Base-by-base conservation (phyloP, 2,888 invertebrate genomes). In the Volucella zonaria region DNA sequence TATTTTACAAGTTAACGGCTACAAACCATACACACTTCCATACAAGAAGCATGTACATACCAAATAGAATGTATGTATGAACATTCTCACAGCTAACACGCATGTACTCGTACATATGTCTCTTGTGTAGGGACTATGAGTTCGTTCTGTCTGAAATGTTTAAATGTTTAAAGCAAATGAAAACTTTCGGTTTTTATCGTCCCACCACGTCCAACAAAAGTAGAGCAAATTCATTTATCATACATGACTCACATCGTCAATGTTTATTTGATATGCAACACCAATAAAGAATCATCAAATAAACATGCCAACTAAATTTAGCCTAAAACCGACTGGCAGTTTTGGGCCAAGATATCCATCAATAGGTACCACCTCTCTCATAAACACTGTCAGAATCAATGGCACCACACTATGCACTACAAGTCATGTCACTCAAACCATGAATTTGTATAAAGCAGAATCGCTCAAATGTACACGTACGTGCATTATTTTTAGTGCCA, bases 401-500 rank as follows among this genome's bases (percentile, higher is more conserved):
- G 45, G 43, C 51, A 42, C 8, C 54, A 59, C 40, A 31, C 10
- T 18, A 51, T 64, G 51, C 49, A 59, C 40, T 49, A 38, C 23
- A 74, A 42, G 45, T 73, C 82, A 73, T 73, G 82, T 78, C 78
- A 67, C 31, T 82, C 67, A 40, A 18, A 56, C 18, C 51, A 67
- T 49, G 61, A 62, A 49, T 23, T 23, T 23, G 23, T 23, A 23
- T 23, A 23, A 23, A 23, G 23, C 23, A 23, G 23, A 23, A 23
- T 23, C 23, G 23, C 23, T 23, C 3, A 23, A 1, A 23, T 15
- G 1, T 74, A 56, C 66, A 54, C 18, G 42, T 58, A 49, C 56
- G 54, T 52, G 67, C 15, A n/a, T 68, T 77, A 68, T 82, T 71
- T 76, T 77, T 73, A 75, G 83, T 56, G 9, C 54, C 58, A 61